Conservation (phyloP, 2,797 vertebrate genomes). For the Epinephelus coioides region DNA sequence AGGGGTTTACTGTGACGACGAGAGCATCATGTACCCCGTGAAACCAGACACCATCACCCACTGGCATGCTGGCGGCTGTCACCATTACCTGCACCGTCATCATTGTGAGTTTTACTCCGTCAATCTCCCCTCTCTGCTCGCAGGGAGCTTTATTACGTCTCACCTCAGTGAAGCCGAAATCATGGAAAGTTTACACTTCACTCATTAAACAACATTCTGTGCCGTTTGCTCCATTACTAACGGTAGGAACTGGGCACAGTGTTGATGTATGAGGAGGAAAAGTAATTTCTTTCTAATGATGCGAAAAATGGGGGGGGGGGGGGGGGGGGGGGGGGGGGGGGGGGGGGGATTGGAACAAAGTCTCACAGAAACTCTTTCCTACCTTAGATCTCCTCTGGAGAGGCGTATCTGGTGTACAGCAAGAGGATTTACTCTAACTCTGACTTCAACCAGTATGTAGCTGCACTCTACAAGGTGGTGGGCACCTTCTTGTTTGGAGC, state of each 20-base stretch:
- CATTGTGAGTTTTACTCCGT: slow-evolving; percentile 86
- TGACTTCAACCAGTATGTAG: slow-evolving; percentile 93
- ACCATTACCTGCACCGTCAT: slow-evolving; percentile 90
- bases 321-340: too few species aligned
- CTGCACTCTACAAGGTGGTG: slow-evolving; percentile 95
- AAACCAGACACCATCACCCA: slow-evolving; percentile 93
- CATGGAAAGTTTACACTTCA: neutral
- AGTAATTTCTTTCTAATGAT: slow-evolving; percentile 5
- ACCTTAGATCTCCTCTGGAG: slow-evolving; percentile 84
- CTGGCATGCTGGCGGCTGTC: slow-evolving; percentile 89
- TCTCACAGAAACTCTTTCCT: neutral
- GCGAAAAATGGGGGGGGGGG: neutral
- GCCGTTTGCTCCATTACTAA: slow-evolving; percentile 21
- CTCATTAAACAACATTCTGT: slow-evolving; percentile 10
- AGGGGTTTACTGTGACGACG: slow-evolving; percentile 92
- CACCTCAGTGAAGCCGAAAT: slow-evolving; percentile 12
- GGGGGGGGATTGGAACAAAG: neutral
- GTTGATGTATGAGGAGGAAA: neutral
- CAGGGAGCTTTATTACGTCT: neutral
- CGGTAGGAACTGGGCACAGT: neutral
- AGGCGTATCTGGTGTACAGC: slow-evolving; percentile 92
- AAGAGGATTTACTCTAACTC: slow-evolving; percentile 92
- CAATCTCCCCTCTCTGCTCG: neutral
- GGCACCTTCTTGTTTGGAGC: slow-evolving; percentile 95
- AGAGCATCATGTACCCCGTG: slow-evolving; percentile 93